Conservation (phyloP, 1,140 invertebrate species). For the Drosophila simulans region DNA sequence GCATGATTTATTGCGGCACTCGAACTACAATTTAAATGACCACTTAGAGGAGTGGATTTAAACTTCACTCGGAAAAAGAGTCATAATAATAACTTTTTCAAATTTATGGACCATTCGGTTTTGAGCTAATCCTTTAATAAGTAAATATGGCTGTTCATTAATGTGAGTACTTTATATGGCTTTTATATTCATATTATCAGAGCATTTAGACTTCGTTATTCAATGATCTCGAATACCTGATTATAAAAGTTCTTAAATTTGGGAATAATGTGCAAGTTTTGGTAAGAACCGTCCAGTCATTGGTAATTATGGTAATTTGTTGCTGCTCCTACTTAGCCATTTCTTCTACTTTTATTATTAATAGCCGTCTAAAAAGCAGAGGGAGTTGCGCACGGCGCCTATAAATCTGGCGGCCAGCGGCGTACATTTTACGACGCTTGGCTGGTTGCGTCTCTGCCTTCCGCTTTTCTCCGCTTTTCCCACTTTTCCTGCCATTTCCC, state of each 20-base stretch:
- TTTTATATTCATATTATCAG: neutral
- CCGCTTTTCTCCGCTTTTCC: neutral
- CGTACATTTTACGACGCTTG: constrained; percentile 68
- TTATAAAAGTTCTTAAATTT: constrained; percentile 6
- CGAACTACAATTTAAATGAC: neutral
- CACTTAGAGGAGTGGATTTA: too few relatives aligned
- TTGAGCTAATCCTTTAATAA: too few relatives aligned
- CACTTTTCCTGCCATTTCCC: constrained; percentile 1
- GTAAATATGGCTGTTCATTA: too few relatives aligned
- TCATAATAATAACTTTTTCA: too few relatives aligned
- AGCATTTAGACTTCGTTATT: constrained; percentile 4
- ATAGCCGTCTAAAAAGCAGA: constrained; percentile 36
- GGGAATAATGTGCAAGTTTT: constrained; percentile 18
- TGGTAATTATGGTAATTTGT: constrained; percentile 76
- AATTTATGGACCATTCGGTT: too few relatives aligned
- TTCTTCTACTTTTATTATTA: constrained; percentile 56
- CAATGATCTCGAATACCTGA: neutral
- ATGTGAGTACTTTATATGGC: too few relatives aligned
- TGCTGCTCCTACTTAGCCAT: constrained; percentile 34
- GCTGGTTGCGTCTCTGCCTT: constrained; percentile 31
- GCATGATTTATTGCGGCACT: neutral
- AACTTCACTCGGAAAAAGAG: too few relatives aligned
- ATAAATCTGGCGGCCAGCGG: constrained; percentile 72
- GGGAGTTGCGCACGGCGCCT: constrained; percentile 29
- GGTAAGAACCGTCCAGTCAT: constrained; percentile 12